These are phyloP conservation scores for Tiliacea citrago DNA, from an alignment of 2,888 invertebrate genomes.

Conservation along the genomic window DNA sequence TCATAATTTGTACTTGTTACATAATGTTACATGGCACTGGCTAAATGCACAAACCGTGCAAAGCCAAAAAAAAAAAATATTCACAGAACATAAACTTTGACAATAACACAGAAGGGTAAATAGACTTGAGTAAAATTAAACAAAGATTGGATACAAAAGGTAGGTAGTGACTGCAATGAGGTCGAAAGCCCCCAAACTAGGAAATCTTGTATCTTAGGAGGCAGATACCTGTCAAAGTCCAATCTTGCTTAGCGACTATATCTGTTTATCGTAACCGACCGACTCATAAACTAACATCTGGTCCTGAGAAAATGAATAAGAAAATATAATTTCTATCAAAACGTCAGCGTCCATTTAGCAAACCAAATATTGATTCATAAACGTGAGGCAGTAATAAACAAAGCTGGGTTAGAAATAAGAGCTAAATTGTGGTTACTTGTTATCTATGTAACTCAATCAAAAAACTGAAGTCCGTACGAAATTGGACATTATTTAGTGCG, in stretches of 20 bases:
- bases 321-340: constrained; percentile 54
- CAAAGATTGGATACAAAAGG: too few species aligned
- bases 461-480: neutral
- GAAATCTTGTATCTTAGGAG: too few species aligned
- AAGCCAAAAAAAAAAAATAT: too few species aligned
- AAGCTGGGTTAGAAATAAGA: constrained; percentile 8
- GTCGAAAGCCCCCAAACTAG: too few species aligned
- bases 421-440: neutral
- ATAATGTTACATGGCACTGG: too few species aligned
- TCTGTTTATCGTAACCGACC: constrained; percentile 44
- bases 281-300: constrained; percentile 57
- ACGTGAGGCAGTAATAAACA: constrained; percentile 36
- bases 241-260: constrained; percentile 49
- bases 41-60: too few species aligned
- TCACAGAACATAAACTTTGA: too few species aligned
- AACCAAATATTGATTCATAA: constrained; percentile 55
- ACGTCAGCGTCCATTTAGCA: constrained; percentile 47
- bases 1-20: too few species aligned
- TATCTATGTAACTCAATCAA: constrained; percentile 16
- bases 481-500: neutral
- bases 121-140: too few species aligned
- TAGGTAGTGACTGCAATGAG: too few species aligned
- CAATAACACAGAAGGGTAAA: too few species aligned
- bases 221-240: constrained; percentile 31
- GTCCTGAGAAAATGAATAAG: constrained; percentile 36